phyloP scores from a whole-genome alignment of 2,113 vertebrate species.

The Grantiella picta region DNA sequence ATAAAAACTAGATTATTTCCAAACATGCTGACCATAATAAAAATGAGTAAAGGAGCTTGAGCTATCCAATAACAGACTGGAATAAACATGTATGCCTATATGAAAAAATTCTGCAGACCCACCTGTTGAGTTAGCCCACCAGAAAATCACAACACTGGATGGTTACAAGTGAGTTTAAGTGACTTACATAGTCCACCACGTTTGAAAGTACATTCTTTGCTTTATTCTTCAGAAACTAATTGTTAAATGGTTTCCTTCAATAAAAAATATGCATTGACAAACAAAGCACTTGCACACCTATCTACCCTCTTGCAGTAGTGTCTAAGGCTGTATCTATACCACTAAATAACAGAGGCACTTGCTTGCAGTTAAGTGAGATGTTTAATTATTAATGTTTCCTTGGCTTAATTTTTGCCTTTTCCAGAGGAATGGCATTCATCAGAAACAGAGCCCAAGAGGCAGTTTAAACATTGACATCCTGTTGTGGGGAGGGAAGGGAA shows the following conservation, averaged over 20 bases:
- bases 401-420: neutral
- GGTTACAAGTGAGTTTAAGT: neutral
- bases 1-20: neutral
- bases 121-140: neutral
- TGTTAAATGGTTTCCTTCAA: neutral
- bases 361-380: neutral
- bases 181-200: neutral
- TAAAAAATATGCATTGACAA: neutral
- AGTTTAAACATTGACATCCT: neutral
- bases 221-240: neutral
- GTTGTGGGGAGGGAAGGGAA: neutral
- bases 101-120: neutral
- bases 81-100: neutral
- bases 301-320: neutral
- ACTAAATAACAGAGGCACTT: neutral
- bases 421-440: neutral
- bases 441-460: neutral
- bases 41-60: neutral
- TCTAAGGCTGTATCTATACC: neutral
- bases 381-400: neutral
- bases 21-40: neutral
- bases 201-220: neutral
- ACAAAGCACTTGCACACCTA: neutral
- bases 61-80: neutral
- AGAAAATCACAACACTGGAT: neutral